Evolutionary conservation across 1,140 invertebrate genomes (phyloP).

Genomic region (Papilio helenus): DNA sequence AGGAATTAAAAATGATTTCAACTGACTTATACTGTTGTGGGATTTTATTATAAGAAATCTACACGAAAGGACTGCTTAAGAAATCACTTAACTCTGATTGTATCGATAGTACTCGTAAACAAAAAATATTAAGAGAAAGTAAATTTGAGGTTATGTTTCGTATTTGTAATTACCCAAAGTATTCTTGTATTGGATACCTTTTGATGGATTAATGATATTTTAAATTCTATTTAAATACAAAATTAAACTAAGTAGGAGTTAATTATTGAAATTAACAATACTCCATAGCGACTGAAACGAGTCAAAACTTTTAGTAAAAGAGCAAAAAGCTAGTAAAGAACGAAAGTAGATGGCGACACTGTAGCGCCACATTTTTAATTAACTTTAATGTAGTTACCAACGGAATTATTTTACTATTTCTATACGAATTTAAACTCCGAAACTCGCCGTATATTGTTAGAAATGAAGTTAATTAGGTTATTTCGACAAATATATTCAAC

Average conservation of each 20-base stretch:
- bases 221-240: background rate
- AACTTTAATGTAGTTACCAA: background rate
- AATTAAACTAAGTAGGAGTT: background rate
- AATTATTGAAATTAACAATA: background rate
- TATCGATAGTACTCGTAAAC: no score
- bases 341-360: background rate
- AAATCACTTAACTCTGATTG: no score
- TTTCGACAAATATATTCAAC: background rate
- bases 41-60: background rate
- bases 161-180: no score
- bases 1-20: background rate
- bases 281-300: background rate
- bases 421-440: background rate
- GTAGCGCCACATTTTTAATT: conserved; percentile 10
- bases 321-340: background rate
- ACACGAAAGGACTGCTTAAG: background rate
- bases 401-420: background rate
- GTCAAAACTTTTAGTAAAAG: conserved; percentile 6
- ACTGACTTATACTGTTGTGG: no score
- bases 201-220: background rate
- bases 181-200: no score
- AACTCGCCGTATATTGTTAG: background rate
- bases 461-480: background rate
- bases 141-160: no score
- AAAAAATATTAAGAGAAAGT: no score